Evolutionary conservation across 2,797 vertebrate species (phyloP), one percentile per base, ranked within the genome.

Genomic region (Taenioides sp.): DNA sequence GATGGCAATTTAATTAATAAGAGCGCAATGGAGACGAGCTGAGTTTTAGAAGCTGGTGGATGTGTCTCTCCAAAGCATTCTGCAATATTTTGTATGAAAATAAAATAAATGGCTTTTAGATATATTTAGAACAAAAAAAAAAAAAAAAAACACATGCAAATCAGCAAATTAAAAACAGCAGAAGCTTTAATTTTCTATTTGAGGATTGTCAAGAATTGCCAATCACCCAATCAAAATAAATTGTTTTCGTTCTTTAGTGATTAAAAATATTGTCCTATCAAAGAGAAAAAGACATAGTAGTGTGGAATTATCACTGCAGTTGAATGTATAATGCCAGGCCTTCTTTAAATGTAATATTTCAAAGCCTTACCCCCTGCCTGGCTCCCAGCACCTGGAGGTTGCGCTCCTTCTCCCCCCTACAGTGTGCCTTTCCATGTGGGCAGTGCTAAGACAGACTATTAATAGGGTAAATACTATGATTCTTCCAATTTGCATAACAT

Each of bases 401-500:
- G 18, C 23, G 65, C 27, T n/a, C 20, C 49, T 14, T 14, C 27
- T 22, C 28, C 55, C 28, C 50, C 50, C 66, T 5, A 22, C 65
- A 66, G 47, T 31, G 31, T n/a, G 66, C 17, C 7, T 52, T 20
- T 66, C 16, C 25, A 28, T 37, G 31, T 55, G 50, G 50, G 20
- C 10, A n/a, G 16, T 31, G 49, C 23, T 12, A 31, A 31, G 10
- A 5, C 23, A n/a, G 11, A 12, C 47, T 50, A 34, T 52, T 54
- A 0, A 27, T 12, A 54, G 49, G 31, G 49, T 25, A 47, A 27
- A 49, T 1, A 65, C 17, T 50, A 20, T 23, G 2, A 62, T 23
- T 57, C 14, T 7, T 71, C 47, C 4, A 73, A 79, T 74, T 73
- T 78, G 37, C 78, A 73, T 81, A 62, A 16, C 10, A 23, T 23